These are phyloP conservation scores for Heliothis subflexa DNA, from an alignment of 1,140 invertebrate species.

Conservation along the genomic window DNA sequence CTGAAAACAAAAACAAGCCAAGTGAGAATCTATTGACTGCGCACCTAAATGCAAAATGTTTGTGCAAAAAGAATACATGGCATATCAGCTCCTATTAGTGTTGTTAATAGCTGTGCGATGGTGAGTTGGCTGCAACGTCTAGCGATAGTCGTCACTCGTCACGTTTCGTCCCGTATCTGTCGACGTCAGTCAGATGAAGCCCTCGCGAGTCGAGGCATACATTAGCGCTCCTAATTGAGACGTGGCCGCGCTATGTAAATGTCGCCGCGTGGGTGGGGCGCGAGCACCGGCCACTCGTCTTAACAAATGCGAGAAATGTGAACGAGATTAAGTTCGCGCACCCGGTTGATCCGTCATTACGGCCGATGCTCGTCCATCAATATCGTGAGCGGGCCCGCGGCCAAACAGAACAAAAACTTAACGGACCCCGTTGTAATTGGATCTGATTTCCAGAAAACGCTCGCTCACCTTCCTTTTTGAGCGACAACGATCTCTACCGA, in stretches of 20 bases:
- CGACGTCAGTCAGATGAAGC: slow-evolving; percentile 81
- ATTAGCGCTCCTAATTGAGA: slow-evolving; percentile 86
- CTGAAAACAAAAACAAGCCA: slow-evolving; percentile 69
- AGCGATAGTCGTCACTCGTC: slow-evolving; percentile 84
- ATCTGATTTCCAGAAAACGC: slow-evolving; percentile 86
- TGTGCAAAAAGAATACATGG: slow-evolving; percentile 69
- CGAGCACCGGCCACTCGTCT: slow-evolving; percentile 53
- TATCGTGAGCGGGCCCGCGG: slow-evolving; percentile 70
- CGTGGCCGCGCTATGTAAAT: slow-evolving; percentile 85
- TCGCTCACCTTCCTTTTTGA: slow-evolving; percentile 85
- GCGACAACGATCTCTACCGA: slow-evolving; percentile 83
- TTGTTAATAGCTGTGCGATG: slow-evolving; percentile 79
- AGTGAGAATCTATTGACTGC: slow-evolving; percentile 59
- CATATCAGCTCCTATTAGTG: slow-evolving; percentile 80
- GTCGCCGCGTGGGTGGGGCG: slow-evolving; percentile 81
- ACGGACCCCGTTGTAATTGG: slow-evolving; percentile 84
- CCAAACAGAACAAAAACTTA: slow-evolving; percentile 85
- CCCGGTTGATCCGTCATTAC: slow-evolving; percentile 74
- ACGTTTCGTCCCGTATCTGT: slow-evolving; percentile 82
- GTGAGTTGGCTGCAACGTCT: slow-evolving; percentile 72
- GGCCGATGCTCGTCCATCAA: slow-evolving; percentile 51
- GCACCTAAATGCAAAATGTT: slow-evolving; percentile 58
- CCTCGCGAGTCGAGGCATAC: slow-evolving; percentile 82
- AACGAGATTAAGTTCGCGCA: slow-evolving; percentile 60
- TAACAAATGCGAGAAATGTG: slow-evolving; percentile 74